Conservation (phyloP, 2,113 vertebrate species). For the Aptenodytes forsteri region DNA sequence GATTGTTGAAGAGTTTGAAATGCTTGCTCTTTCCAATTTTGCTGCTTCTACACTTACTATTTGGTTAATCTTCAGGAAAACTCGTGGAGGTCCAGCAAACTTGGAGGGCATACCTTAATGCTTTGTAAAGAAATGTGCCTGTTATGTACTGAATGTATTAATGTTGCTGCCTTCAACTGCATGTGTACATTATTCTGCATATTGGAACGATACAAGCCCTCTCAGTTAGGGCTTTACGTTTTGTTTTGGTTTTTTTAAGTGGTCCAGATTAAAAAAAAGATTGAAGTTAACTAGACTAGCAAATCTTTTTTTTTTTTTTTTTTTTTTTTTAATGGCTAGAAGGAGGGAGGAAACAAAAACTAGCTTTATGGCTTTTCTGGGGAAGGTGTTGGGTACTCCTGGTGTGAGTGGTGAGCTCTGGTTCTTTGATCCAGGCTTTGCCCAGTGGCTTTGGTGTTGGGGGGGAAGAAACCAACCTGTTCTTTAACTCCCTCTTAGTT, state of each 20-base stretch:
- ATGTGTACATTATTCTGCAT: background rate
- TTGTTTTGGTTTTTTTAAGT: background rate
- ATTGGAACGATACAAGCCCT: background rate
- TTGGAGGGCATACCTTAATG: background rate
- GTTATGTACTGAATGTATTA: background rate
- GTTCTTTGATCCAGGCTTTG: background rate
- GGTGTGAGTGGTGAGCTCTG: background rate
- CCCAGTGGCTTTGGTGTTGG: background rate
- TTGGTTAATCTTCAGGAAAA: background rate
- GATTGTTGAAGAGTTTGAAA: background rate
- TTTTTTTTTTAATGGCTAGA: background rate
- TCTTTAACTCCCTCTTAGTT: background rate
- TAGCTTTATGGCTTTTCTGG: background rate
- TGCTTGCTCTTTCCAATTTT: background rate
- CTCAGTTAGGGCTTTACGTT: background rate
- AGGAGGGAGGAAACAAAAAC: background rate
- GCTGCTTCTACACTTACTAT: background rate
- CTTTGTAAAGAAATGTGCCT: background rate
- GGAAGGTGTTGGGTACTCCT: background rate
- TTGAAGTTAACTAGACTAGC: background rate
- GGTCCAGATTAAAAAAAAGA: background rate
- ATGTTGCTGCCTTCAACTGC: background rate
- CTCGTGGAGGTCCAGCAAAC: background rate
- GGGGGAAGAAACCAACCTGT: background rate
- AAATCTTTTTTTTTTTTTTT: too few relatives aligned